Conservation (phyloP, 2,797 vertebrate genomes). For the Erethizon dorsatum region DNA sequence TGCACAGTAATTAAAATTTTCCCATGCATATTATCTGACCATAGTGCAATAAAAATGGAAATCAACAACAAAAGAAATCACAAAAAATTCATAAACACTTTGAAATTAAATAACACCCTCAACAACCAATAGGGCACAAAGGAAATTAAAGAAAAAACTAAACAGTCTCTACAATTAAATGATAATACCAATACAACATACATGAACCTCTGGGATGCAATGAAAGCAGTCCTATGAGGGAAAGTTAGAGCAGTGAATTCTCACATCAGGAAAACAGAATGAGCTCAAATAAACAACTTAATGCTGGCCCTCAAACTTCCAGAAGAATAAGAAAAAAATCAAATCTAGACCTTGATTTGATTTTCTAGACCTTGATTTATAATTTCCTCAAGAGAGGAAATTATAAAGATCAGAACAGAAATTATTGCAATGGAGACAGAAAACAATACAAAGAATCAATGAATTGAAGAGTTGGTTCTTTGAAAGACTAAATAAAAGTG, state of each 20-base stretch:
- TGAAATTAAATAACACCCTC: background rate
- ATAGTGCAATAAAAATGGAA: background rate
- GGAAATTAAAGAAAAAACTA: background rate
- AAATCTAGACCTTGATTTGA: background rate
- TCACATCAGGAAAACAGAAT: background rate
- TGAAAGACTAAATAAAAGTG: background rate
- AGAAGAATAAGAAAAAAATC: background rate
- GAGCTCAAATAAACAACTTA: background rate
- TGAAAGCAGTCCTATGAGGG: background rate
- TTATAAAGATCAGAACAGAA: background rate
- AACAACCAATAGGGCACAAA: background rate
- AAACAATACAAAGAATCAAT: background rate
- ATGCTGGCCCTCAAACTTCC: background rate
- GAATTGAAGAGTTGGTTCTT: background rate
- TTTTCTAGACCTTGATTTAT: too few relatives aligned
- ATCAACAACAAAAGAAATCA: background rate
- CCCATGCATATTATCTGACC: background rate
- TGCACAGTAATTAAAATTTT: background rate
- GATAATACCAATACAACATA: background rate
- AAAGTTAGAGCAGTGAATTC: background rate
- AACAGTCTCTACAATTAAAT: background rate
- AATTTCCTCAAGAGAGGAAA: background rate
- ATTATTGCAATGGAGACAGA: background rate
- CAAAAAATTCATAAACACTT: background rate
- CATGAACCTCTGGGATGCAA: background rate